Evolutionary conservation across 2,888 invertebrate genomes (phyloP).

Genomic region (Cryptus viduatorius): DNA sequence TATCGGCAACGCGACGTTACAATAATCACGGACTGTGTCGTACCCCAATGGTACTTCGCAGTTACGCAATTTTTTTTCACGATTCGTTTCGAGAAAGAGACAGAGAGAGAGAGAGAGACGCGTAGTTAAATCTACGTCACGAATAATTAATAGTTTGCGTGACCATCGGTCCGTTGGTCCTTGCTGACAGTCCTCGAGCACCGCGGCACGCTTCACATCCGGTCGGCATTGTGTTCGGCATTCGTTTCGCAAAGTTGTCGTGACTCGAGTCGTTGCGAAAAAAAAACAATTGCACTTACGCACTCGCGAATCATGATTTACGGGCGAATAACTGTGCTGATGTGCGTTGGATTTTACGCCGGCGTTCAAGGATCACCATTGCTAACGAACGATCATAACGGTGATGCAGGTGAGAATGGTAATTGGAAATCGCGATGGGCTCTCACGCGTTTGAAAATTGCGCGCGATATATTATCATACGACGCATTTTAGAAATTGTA

Average conservation of each 20-base stretch:
- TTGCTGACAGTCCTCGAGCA: constrained; percentile 38
- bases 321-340: neutral
- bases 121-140: constrained; percentile 53
- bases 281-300: neutral
- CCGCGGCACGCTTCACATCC: constrained; percentile 58
- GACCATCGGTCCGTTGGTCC: constrained; percentile 34
- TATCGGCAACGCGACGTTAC: constrained; percentile 9
- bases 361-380: constrained; percentile 22
- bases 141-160: constrained; percentile 62
- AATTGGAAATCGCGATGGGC: neutral
- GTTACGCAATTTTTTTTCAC: constrained; percentile 54
- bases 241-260: neutral
- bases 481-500: too few relatives aligned
- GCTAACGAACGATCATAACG: neutral
- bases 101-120: constrained; percentile 11
- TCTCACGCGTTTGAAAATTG: too few relatives aligned
- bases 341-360: constrained; percentile 11
- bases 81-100: constrained; percentile 30
- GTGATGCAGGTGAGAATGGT: neutral
- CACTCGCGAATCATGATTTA: constrained; percentile 17
- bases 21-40: neutral
- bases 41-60: neutral
- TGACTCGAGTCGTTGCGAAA: neutral
- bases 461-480: too few relatives aligned
- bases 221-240: constrained; percentile 15